Evolutionary conservation across 2,113 vertebrate species (phyloP).

Genomic region (Sylvilagus bachmani): DNA sequence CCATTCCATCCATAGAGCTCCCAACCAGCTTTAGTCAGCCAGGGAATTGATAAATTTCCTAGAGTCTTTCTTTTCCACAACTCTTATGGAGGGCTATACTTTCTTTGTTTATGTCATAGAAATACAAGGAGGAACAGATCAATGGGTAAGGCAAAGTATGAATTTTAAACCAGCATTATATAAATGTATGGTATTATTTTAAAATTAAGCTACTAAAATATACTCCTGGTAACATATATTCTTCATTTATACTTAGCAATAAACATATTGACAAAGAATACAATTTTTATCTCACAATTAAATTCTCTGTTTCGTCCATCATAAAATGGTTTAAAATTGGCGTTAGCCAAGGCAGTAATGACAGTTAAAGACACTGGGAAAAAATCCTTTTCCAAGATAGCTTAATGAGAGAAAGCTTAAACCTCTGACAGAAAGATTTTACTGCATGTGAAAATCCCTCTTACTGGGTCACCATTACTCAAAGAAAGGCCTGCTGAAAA

Average conservation of each 20-base stretch:
- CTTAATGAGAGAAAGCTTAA: slow-evolving; percentile 58
- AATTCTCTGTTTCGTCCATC: slow-evolving; percentile 32
- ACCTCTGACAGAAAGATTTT: slow-evolving; percentile 53
- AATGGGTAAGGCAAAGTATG: neutral
- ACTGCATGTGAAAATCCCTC: slow-evolving; percentile 63
- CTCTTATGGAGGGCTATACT: neutral
- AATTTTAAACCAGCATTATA: neutral
- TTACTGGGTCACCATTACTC: slow-evolving; percentile 69
- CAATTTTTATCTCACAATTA: neutral
- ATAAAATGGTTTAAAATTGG: neutral
- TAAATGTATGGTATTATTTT: neutral
- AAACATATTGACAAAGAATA: neutral
- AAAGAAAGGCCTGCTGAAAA: slow-evolving; percentile 52
- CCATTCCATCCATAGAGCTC: neutral
- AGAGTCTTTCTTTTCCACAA: neutral
- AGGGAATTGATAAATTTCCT: neutral
- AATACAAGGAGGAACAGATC: neutral
- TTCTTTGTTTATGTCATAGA: slow-evolving; percentile 33
- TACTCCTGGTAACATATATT: neutral
- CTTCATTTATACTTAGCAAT: neutral
- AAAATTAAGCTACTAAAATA: slow-evolving; percentile 21
- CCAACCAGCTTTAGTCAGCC: neutral
- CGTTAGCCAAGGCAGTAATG: neutral
- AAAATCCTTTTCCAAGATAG: neutral
- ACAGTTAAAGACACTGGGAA: slow-evolving; percentile 48